Base-by-base conservation (phyloP, 2,888 invertebrate species). In the Patella caerulea region DNA sequence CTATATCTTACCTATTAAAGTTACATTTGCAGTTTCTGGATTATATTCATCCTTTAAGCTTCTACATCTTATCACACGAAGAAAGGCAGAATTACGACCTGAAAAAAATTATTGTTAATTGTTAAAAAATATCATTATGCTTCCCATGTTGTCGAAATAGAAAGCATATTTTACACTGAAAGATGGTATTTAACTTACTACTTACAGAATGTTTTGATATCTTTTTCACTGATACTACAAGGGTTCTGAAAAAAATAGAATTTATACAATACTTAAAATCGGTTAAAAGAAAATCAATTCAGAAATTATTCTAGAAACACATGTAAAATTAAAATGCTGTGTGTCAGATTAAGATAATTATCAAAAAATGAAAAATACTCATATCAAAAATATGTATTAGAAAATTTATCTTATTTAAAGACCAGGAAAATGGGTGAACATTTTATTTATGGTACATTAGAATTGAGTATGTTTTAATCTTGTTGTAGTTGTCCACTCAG, bases 171-270 rank as follows among this genome's bases (percentile, higher is more conserved):
- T 15, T 14, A 72, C 72, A 72, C 15, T 72, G 2, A 17, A 52
- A 72, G 9, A 54, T 52, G 12, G 7, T 24, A n/a, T n/a, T 12
- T 54, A 29, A 29, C 14, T 7, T 17, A 24, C 15, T 83, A 89
- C 90, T 91, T 88, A 91, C 98, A 98, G 90, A 98, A 96, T 75
- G 96, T 91, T 91, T 95, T 96, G 0, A 97, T 95, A 86, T 96
- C 96, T 93, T 86, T 81, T 91, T 98, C 97, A 76, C 94, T 94
- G 80, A 97, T 95, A 17, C 92, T 92, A 84, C 95, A 95, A 76
- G 94, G 94, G 1, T 96, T 94, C 91, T 88, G 84, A 73, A 83
- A 85, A 71, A 55, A 73, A 69, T 76, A 76, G 75, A 73, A 55
- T 76, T 69, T 53, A 56, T 19, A 19, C 53, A 29, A 17, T 11